A percentile compares a stretch with the other conserved stretches of the same genome.
Evolutionary conservation across 1,140 invertebrate species (phyloP).

Genomic region (Vanessa atalanta): DNA sequence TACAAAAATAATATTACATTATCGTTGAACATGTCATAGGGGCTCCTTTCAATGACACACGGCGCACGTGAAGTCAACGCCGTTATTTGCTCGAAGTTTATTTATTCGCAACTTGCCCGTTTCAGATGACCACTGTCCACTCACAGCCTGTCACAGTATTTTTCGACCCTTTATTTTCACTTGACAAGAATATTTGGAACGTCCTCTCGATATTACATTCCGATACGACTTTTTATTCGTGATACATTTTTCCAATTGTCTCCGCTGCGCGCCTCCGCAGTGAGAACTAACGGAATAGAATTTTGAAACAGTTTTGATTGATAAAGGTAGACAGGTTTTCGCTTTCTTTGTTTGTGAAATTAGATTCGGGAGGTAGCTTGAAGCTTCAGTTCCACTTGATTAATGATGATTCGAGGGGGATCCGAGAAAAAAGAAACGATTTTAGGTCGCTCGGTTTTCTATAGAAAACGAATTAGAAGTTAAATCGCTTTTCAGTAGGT

Average conservation of each 20-base stretch:
- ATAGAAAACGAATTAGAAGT: conserved; percentile 60
- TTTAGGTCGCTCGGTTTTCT: conserved; percentile 62
- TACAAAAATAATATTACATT: background rate
- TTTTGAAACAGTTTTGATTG: conserved; percentile 80
- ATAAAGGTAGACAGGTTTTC: conserved; percentile 80
- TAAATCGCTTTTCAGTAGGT: conserved; percentile 47
- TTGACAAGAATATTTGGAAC: conserved; percentile 77
- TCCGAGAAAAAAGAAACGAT: conserved; percentile 66
- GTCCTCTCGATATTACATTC: conserved; percentile 76
- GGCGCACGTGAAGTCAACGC: conserved; percentile 59
- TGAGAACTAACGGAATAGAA: conserved; percentile 78
- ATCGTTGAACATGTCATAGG: conserved; percentile 38
- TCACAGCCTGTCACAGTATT: conserved; percentile 76
- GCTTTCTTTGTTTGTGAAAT: conserved; percentile 80
- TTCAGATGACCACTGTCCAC: conserved; percentile 75
- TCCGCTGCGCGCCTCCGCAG: conserved; percentile 67
- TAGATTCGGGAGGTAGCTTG: conserved; percentile 77
- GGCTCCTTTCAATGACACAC: conserved; percentile 51
- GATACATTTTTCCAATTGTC: conserved; percentile 81
- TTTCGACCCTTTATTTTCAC: conserved; percentile 77
- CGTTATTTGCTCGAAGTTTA: conserved; percentile 70
- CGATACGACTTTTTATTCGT: conserved; percentile 79
- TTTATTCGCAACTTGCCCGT: conserved; percentile 75
- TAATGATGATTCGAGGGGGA: conserved; percentile 72
- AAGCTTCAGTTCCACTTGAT: conserved; percentile 79